phyloP scores from a whole-genome alignment of 2,113 vertebrate species.

The zebrafish (Danio rerio) region DNA sequence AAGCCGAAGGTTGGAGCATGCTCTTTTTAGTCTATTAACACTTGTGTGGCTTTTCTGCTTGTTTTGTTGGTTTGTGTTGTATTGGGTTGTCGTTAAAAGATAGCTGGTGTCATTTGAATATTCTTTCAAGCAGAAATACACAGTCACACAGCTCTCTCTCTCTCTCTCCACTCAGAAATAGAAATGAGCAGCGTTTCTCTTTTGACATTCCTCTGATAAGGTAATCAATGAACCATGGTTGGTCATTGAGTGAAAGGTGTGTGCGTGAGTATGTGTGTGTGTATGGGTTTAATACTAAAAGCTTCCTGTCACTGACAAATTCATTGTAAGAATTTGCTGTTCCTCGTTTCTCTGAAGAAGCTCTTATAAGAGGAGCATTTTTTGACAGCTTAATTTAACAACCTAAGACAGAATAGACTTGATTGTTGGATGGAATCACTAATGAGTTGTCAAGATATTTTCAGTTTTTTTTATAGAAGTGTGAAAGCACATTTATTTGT shows the following conservation, averaged over 20 bases:
- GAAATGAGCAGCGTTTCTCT: slow-evolving; percentile 30
- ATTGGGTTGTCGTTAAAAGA: slow-evolving; percentile 18
- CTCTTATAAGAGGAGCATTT: slow-evolving; percentile 34
- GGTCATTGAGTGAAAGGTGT: slow-evolving; percentile 31
- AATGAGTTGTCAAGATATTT: slow-evolving; percentile 29
- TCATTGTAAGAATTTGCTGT: background rate
- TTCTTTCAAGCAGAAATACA: slow-evolving; percentile 19
- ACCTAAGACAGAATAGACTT: slow-evolving; percentile 26
- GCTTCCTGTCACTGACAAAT: slow-evolving; percentile 40
- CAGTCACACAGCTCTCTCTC: background rate
- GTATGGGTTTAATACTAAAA: slow-evolving; percentile 46
- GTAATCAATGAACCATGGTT: slow-evolving; percentile 51
- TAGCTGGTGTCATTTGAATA: slow-evolving; percentile 41
- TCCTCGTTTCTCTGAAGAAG: slow-evolving; percentile 1
- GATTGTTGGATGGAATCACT: slow-evolving; percentile 20
- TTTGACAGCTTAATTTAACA: slow-evolving; percentile 44
- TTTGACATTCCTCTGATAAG: slow-evolving; percentile 53
- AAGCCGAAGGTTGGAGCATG: background rate
- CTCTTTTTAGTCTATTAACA: slow-evolving; percentile 27
- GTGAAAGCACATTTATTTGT: background rate
- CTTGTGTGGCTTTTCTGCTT: slow-evolving; percentile 1
- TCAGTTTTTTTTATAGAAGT: background rate
- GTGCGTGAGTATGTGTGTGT: slow-evolving; percentile 11
- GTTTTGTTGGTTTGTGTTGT: slow-evolving; percentile 43
- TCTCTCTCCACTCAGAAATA: slow-evolving; percentile 26